phyloP scores from a whole-genome alignment of 2,888 invertebrate species.

The Synanthedon formicaeformis region DNA sequence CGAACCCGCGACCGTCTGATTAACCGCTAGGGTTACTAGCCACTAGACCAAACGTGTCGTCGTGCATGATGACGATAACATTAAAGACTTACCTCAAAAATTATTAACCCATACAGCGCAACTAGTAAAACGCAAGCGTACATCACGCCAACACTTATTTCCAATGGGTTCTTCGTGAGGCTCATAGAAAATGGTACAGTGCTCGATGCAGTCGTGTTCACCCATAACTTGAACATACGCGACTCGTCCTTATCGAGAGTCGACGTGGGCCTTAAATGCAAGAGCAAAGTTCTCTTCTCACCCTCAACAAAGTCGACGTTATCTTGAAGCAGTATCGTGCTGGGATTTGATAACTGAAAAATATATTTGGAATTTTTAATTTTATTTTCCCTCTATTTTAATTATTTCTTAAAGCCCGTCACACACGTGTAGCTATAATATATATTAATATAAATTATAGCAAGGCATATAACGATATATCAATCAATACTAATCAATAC shows the following conservation, averaged over 20 bases:
- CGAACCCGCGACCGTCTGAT: no score
- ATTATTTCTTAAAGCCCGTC: no score
- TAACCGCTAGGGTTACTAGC: no score
- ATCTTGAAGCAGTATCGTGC: constrained; percentile 72
- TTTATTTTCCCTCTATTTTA: no score
- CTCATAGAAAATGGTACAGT: constrained; percentile 40
- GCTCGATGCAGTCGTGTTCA: constrained; percentile 22
- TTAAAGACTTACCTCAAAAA: constrained; percentile 79
- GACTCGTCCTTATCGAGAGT: constrained; percentile 6
- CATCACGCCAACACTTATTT: constrained; percentile 75
- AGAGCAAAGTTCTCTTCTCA: constrained; percentile 45
- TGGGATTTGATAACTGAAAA: constrained; percentile 57
- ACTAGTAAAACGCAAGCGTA: constrained; percentile 80
- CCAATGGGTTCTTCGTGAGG: constrained; percentile 75
- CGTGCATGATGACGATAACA: no score
- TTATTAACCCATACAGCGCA: constrained; percentile 82
- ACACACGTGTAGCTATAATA: no score
- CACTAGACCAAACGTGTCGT: no score
- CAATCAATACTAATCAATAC: no score
- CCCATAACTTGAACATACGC: constrained; percentile 19
- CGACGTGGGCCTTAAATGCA: constrained; percentile 26
- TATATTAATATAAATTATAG: no score
- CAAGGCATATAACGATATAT: no score
- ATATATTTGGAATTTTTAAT: not conserved
- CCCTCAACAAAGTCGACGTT: constrained; percentile 72